Conservation (phyloP, 2,113 vertebrate genomes). For the Triplophysa siluroides region DNA sequence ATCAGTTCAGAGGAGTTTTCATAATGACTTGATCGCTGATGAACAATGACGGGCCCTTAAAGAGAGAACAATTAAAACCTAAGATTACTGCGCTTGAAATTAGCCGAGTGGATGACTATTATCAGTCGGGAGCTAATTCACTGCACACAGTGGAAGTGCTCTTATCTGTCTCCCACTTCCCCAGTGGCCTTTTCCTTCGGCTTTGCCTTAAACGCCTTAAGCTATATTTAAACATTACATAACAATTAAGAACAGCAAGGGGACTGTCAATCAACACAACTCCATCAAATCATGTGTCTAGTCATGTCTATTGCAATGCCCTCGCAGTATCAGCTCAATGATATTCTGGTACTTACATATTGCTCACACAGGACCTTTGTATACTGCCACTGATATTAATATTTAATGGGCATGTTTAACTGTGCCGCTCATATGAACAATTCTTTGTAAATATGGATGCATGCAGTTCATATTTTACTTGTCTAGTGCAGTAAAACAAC, state of each 20-base stretch:
- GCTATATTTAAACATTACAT: neutral
- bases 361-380: neutral
- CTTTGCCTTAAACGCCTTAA: neutral
- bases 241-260: neutral
- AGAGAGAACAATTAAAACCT: conserved; percentile 51
- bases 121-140: neutral
- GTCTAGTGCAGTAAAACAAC: no score
- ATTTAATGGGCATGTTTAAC: no score
- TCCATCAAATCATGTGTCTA: neutral
- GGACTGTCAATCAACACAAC: no score
- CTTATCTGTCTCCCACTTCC: conserved; percentile 1
- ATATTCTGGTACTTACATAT: neutral
- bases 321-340: neutral
- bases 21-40: conserved; percentile 14
- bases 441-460: no score
- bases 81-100: conserved; percentile 30
- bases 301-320: neutral
- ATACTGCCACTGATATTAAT: no score
- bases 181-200: neutral
- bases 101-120: neutral
- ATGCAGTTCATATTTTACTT: no score
- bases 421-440: no score
- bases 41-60: neutral
- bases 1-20: neutral
- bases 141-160: neutral